Base-by-base conservation (phyloP, 92 coral and sea anemone genomes). In the Metridium senile region DNA sequence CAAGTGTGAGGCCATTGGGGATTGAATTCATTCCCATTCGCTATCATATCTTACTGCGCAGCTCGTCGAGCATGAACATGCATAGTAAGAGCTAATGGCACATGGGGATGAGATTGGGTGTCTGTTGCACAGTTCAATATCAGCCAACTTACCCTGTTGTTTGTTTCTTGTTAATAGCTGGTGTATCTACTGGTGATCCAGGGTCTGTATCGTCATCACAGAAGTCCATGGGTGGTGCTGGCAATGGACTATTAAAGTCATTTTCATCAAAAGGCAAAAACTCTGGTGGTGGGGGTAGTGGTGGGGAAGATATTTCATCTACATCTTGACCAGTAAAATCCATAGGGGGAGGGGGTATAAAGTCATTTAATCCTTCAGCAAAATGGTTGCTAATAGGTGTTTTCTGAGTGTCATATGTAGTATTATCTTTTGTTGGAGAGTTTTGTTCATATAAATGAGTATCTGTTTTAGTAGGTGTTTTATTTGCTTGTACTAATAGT, bases 251-350 rank as follows among this genome's bases (percentile, higher is more conserved):
- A 30, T 19, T 31, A 28, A 47, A 58, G 35, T 66, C 66, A 53
- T n/a, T 31, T 28, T 45, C 28, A 57, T 77, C 68, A 23, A 34
- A 22, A 11, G 75, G 74, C 16, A 27, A 57, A 70, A 92, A 92
- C 45, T 92, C 93, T 16, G 93, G 97, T 23, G 97, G 97, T 29
- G 97, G 97, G 33, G 97, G 93, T 18, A 92, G 79, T 21, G 90
- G 74, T 3, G 93, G 93, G 27, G 97, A 92, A 7, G 91, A 74
- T 30, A 74, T 68, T 21, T 76, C 91, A 35, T 53, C 79, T 62
- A 68, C 22, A 22, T 39, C 64, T 17, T 58, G 53, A 43, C 34
- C 43, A 73, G 85, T 75, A 20, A 81, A 72, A 71, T 89, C 90
- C 22, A 54, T 77, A 26, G 80, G 62, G 1, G 97, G 97, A 1